These are phyloP conservation scores for Carollia perspicillata DNA, from an alignment of 2,113 vertebrate species.

Conservation along the genomic window DNA sequence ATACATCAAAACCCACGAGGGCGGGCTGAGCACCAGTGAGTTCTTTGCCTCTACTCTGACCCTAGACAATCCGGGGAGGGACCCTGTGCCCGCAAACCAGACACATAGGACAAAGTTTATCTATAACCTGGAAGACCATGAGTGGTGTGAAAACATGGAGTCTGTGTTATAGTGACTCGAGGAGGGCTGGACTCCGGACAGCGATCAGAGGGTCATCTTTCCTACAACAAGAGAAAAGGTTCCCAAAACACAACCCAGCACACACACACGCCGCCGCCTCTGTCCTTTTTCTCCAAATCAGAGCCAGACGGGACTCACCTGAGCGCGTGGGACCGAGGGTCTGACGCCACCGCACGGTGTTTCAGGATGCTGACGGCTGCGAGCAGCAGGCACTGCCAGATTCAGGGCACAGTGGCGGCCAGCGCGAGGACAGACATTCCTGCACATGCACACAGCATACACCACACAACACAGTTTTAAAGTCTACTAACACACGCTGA, in stretches of 20 bases:
- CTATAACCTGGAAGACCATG: constrained; percentile 97
- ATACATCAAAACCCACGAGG: constrained; percentile 95
- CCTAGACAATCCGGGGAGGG: constrained; percentile 90
- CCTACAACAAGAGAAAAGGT: constrained; percentile 58
- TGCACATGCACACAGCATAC: constrained; percentile 30
- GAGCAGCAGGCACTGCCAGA: constrained; percentile 57
- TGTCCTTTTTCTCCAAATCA: constrained; percentile 72
- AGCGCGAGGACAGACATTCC: constrained; percentile 60
- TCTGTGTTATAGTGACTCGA: constrained; percentile 94
- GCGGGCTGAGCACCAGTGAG: constrained; percentile 90
- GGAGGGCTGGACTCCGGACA: constrained; percentile 72
- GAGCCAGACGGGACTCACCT: constrained; percentile 72
- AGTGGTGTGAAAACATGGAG: constrained; percentile 99
- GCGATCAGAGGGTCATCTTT: constrained; percentile 81
- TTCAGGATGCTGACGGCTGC: constrained; percentile 52
- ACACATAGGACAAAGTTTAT: constrained; percentile 97
- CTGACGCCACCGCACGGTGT: constrained; percentile 63
- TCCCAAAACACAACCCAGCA: background rate
- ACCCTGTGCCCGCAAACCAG: constrained; percentile 85
- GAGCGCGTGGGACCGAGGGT: constrained; percentile 41
- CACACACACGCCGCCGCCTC: constrained; percentile 55
- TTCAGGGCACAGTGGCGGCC: constrained; percentile 52
- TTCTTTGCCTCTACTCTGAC: constrained; percentile 94
- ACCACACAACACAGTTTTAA: background rate
- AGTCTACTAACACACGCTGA: constrained; percentile 54